Evolutionary conservation across 2,113 vertebrate species (phyloP).

Genomic region (Speoplatyrhinus poulsoni): DNA sequence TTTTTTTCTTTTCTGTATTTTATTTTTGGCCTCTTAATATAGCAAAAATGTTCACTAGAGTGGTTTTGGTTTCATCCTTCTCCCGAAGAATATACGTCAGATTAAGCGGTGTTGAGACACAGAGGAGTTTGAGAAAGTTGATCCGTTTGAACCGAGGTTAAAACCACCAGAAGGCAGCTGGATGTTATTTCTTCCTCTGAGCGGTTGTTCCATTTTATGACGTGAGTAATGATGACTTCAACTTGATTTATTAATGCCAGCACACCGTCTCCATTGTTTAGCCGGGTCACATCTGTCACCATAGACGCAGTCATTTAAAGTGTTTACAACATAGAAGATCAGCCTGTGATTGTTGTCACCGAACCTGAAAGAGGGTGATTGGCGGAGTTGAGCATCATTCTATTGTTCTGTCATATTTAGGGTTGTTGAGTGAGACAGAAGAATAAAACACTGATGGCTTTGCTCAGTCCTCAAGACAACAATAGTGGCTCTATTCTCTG

Average conservation of each 20-base stretch:
- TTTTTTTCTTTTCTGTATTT: too few species aligned
- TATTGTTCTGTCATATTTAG: conserved; percentile 58
- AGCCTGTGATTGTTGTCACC: conserved; percentile 40
- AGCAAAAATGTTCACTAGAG: conserved; percentile 47
- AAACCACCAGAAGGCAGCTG: conserved; percentile 47
- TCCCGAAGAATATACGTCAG: conserved; percentile 39
- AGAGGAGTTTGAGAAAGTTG: conserved; percentile 28
- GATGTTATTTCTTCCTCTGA: conserved; percentile 44
- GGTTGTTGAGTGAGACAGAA: conserved; percentile 48
- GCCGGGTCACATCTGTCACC: conserved; percentile 30
- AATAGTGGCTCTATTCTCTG: conserved; percentile 54
- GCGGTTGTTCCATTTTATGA: conserved; percentile 43
- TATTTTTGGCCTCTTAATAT: conserved; percentile 36
- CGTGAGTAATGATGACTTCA: conserved; percentile 48
- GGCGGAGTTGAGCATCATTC: conserved; percentile 44
- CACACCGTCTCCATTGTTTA: conserved; percentile 27
- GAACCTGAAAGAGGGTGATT: conserved; percentile 39
- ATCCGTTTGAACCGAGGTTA: conserved; percentile 28
- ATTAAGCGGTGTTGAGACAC: conserved; percentile 39
- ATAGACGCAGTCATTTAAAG: conserved; percentile 21
- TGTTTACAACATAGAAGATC: conserved; percentile 41
- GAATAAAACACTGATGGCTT: conserved; percentile 29
- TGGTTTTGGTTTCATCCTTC: conserved; percentile 44
- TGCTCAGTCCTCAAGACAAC: conserved; percentile 54
- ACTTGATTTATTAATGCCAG: conserved; percentile 44